Evolutionary conservation across 2,888 invertebrate species (phyloP).

Genomic region (Drosophila diplacantha): DNA sequence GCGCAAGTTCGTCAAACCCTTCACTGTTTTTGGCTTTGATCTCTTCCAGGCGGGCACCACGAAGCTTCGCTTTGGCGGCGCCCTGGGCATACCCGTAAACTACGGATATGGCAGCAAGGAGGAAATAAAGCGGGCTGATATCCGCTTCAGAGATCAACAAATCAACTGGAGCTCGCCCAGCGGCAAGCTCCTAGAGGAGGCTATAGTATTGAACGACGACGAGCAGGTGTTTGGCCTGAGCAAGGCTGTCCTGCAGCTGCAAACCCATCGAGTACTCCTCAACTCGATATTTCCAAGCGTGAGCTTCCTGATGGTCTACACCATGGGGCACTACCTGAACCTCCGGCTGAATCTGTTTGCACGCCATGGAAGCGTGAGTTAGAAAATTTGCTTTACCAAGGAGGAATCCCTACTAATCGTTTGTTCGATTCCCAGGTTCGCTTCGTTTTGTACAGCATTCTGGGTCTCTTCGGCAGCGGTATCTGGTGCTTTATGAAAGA

Average conservation of each 20-base stretch:
- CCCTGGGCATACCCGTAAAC: conserved; percentile 86
- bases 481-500: conserved; percentile 84
- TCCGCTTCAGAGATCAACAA: conserved; percentile 81
- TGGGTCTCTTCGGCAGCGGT: conserved; percentile 80
- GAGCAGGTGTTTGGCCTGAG: conserved; percentile 90
- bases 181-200: conserved; percentile 82
- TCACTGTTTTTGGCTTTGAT: conserved; percentile 86
- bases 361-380: conserved; percentile 78
- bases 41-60: conserved; percentile 83
- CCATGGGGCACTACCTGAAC: conserved; percentile 80
- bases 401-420: not conserved
- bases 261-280: conserved; percentile 80
- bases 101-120: conserved; percentile 80
- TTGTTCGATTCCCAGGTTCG: conserved; percentile 63
- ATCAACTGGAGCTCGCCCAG: conserved; percentile 83
- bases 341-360: conserved; percentile 79
- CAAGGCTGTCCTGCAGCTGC: conserved; percentile 83
- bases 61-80: conserved; percentile 81
- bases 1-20: conserved; percentile 81
- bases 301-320: conserved; percentile 79
- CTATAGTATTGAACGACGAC: conserved; percentile 85
- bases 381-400: rapidly evolving
- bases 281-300: conserved; percentile 80
- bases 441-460: conserved; percentile 79
- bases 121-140: conserved; percentile 80